A percentile compares a stretch with the other conserved stretches of the same genome.
phyloP scores from a whole-genome alignment of 1,140 invertebrate genomes.

The Apis florea region DNA sequence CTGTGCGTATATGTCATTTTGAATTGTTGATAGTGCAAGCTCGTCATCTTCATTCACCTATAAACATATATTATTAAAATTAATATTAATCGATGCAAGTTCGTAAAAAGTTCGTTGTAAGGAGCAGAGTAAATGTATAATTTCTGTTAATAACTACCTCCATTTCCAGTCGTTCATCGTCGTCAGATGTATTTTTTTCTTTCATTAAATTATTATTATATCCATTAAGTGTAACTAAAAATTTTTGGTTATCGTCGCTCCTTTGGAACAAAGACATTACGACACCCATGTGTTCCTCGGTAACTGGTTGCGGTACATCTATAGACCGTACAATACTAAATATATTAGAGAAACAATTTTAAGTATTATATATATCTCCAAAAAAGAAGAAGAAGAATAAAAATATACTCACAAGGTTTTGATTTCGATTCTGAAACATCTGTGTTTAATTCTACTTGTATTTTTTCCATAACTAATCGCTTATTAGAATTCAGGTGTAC shows the following conservation, averaged over 20 bases:
- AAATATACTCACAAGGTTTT: conserved; percentile 72
- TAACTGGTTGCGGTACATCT: conserved; percentile 69
- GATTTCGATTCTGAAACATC: conserved; percentile 56
- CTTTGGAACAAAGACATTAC: conserved; percentile 79
- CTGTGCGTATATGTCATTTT: conserved; percentile 62
- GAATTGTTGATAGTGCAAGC: conserved; percentile 64
- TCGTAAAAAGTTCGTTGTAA: not conserved
- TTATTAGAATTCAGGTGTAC: conserved; percentile 76
- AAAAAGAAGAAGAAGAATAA: not conserved
- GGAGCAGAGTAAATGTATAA: not conserved
- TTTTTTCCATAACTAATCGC: conserved; percentile 77
- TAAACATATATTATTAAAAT: conserved; percentile 28
- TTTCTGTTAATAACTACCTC: conserved; percentile 67
- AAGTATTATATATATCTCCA: not conserved
- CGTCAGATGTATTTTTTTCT: conserved; percentile 69
- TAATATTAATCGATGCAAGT: not conserved
- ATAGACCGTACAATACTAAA: conserved; percentile 53
- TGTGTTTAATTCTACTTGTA: conserved; percentile 76
- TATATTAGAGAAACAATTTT: conserved; percentile 36
- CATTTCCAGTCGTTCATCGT: conserved; percentile 75
- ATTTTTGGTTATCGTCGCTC: conserved; percentile 77
- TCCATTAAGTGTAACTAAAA: conserved; percentile 78
- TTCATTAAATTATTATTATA: conserved; percentile 74
- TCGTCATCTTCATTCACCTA: conserved; percentile 77
- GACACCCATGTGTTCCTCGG: conserved; percentile 76